A percentile compares a stretch with the other conserved stretches of the same genome.
phyloP scores from a whole-genome alignment of 1,140 invertebrate species.

The Druon quercuslanigerum region DNA sequence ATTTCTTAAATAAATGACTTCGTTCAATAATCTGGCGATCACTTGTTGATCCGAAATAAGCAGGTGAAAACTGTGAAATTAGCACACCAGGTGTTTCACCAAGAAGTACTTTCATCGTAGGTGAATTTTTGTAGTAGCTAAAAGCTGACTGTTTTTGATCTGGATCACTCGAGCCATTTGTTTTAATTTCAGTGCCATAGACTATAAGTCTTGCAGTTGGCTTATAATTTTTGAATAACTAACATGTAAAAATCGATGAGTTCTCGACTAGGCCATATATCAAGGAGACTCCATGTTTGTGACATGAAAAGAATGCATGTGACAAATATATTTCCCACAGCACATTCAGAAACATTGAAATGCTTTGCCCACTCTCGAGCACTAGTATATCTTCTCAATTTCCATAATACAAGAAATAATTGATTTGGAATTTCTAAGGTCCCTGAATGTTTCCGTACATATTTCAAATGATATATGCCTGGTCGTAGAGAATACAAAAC shows the following conservation, averaged over 20 bases:
- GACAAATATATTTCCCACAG: constrained; percentile 31
- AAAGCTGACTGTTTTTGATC: constrained; percentile 46
- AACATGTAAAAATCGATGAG: constrained; percentile 41
- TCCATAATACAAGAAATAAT: too few relatives aligned
- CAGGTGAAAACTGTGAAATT: constrained; percentile 58
- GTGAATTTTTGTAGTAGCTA: constrained; percentile 57
- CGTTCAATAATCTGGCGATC: constrained; percentile 58
- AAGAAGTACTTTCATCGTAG: constrained; percentile 63
- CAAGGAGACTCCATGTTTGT: constrained; percentile 35
- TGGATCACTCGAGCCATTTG: constrained; percentile 43
- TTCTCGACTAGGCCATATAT: constrained; percentile 38
- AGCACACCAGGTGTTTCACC: constrained; percentile 58
- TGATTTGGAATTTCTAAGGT: too few relatives aligned
- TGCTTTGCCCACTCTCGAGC: too few relatives aligned
- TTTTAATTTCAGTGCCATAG: constrained; percentile 55
- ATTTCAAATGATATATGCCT: constrained; percentile 31
- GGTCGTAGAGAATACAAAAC: constrained; percentile 26
- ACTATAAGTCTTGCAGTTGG: constrained; percentile 47
- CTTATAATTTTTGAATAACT: constrained; percentile 37
- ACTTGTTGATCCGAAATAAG: constrained; percentile 57
- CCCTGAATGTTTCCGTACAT: neutral
- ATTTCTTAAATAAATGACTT: constrained; percentile 34
- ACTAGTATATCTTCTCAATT: too few relatives aligned
- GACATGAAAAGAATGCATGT: constrained; percentile 45
- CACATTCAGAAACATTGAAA: neutral